Evolutionary conservation across 2,113 vertebrate genomes (phyloP).

Genomic region (Oryzias javanicus): DNA sequence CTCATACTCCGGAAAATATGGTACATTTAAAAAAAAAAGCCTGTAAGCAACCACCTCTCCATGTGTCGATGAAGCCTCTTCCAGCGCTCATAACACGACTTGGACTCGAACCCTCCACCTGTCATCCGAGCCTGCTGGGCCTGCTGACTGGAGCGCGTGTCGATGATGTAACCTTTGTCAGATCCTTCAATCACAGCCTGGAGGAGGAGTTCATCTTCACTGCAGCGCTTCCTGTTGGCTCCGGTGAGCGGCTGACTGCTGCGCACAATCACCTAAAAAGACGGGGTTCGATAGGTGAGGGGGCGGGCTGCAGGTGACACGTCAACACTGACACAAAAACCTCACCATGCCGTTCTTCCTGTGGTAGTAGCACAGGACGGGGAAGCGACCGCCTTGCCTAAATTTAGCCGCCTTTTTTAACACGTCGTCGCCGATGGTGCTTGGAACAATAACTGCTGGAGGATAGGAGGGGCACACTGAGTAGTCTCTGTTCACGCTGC

Average conservation of each 20-base stretch:
- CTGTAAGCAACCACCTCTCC: conserved; percentile 75
- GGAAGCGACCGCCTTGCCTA: conserved; percentile 83
- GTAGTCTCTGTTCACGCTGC: conserved; percentile 78
- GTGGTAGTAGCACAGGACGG: conserved; percentile 83
- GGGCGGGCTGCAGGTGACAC: background rate
- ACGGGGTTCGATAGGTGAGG: background rate
- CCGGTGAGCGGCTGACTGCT: conserved; percentile 83
- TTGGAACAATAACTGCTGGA: conserved; percentile 72
- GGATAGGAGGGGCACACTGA: conserved; percentile 80
- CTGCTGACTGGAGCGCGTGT: conserved; percentile 79
- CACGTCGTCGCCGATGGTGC: conserved; percentile 52
- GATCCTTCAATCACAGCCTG: conserved; percentile 50
- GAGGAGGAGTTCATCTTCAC: conserved; percentile 80
- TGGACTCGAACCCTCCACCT: conserved; percentile 82
- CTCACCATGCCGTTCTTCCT: conserved; percentile 77
- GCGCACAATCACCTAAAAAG: conserved; percentile 79
- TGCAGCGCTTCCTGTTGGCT: conserved; percentile 81
- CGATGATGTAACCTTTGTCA: conserved; percentile 78
- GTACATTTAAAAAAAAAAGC: too few relatives aligned
- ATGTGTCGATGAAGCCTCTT: conserved; percentile 79
- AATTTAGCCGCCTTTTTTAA: conserved; percentile 77
- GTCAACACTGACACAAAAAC: background rate
- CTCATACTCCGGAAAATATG: too few relatives aligned
- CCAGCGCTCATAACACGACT: conserved; percentile 78
- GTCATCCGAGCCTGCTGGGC: conserved; percentile 80